A percentile compares a stretch with the other conserved stretches of the same genome.
These are phyloP conservation scores for Zosterops japonicus DNA, from an alignment of 2,113 vertebrate species.

Conservation along the genomic window DNA sequence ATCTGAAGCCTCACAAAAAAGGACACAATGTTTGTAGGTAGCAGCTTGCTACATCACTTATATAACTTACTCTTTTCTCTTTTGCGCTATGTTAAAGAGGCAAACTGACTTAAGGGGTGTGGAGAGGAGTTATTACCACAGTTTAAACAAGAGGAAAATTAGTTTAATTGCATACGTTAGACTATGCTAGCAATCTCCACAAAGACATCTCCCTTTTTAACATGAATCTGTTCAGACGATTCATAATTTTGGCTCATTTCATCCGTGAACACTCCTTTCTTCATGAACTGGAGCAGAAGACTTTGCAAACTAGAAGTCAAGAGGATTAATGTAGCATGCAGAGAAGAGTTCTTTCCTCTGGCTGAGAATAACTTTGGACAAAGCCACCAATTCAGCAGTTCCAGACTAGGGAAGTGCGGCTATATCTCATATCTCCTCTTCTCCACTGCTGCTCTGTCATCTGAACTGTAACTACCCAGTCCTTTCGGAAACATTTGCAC, in stretches of 20 bases:
- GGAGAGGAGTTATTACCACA: background rate
- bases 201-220: background rate
- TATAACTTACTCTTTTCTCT: background rate
- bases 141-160: constrained; percentile 1
- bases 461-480: background rate
- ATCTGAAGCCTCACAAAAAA: background rate
- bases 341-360: background rate
- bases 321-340: background rate
- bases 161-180: constrained; percentile 3
- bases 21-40: background rate
- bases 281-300: background rate
- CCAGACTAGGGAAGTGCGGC: background rate
- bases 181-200: background rate
- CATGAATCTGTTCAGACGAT: background rate
- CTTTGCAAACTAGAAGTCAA: background rate
- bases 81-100: background rate
- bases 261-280: background rate
- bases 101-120: background rate
- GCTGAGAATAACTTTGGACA: background rate
- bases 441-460: background rate
- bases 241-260: background rate
- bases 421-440: background rate
- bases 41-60: background rate
- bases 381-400: background rate
- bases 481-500: background rate